Base-by-base conservation (phyloP, 2,888 invertebrate species). In the Tipula lateralis region DNA sequence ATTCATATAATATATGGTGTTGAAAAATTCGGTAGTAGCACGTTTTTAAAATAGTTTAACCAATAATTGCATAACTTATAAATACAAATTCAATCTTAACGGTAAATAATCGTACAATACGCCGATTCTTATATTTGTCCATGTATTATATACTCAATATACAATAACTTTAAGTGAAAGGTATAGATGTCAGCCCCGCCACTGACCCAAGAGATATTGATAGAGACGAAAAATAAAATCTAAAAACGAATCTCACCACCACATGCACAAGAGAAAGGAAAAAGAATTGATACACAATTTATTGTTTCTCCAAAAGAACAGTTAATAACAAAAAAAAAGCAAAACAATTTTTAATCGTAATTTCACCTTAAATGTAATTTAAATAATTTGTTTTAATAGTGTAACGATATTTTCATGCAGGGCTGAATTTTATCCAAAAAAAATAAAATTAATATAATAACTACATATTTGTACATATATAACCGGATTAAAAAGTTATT, bases 341-440 rank as follows among this genome's bases (percentile, higher is more conserved):
- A 19, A 50, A 50, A 32, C 12, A 44, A 50, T 50, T 7, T 50
- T 50, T 50, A 50, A 66, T 66, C 66, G 66, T 66, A 66, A 66
- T 66, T 66, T 66, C 66, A 66, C 66, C 66, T 66, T 66, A 66
- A 66, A 66, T 66, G 66, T 66, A 66, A 24, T 66, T 66, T 66
- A 66, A 66, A 66, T 50, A n/a, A n/a, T 44, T 12, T 66, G 19
- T 44, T 44, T 44, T 44, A 44, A 44, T 44, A 44, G 44, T 44
- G 44, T 44, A 44, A 32, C 9, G 13, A 44, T n/a, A 44, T n/a
- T 44, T 44, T 44, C 44, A 44, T 66, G 66, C 66, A 66, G 66
- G 66, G 66, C 66, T 24, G 66, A 66, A 66, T 66, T 66, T 66
- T 24, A 24, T 66, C 66, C 19, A 66, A 50, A 50, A 50, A 44